Evolutionary conservation across 2,113 vertebrate genomes (phyloP).

Genomic region (Catagonus wagneri): DNA sequence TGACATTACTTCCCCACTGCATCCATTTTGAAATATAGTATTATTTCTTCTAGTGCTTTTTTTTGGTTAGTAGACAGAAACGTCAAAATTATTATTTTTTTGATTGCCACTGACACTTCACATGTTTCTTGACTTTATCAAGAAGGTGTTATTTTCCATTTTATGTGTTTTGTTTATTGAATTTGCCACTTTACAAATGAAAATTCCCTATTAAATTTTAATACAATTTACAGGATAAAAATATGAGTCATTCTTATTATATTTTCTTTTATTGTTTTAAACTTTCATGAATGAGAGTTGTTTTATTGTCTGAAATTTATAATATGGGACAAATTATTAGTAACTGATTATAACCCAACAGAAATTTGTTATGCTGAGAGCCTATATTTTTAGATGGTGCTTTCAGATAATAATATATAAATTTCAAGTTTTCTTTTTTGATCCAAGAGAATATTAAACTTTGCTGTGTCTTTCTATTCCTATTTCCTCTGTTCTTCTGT

Average conservation of each 20-base stretch:
- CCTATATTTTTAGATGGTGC: constrained; percentile 59
- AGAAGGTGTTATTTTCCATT: background rate
- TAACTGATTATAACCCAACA: background rate
- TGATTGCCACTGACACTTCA: background rate
- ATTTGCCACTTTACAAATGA: background rate
- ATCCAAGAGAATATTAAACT: constrained; percentile 65
- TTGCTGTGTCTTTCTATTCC: background rate
- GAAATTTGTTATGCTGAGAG: constrained; percentile 58
- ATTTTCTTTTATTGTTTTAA: background rate
- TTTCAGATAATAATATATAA: constrained; percentile 25
- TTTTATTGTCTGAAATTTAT: constrained; percentile 39
- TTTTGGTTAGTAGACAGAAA: background rate
- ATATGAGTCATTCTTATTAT: background rate
- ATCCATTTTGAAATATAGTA: background rate
- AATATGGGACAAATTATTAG: background rate
- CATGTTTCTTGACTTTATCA: background rate
- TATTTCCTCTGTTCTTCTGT: constrained; percentile 70
- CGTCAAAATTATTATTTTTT: background rate
- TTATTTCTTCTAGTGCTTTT: background rate
- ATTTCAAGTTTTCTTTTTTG: constrained; percentile 65
- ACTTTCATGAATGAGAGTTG: background rate
- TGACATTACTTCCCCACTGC: background rate
- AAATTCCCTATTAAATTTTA: background rate
- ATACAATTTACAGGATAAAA: background rate
- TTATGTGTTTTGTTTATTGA: background rate